Conservation (phyloP, 2,888 invertebrate species). For the Cistogaster globosa region DNA sequence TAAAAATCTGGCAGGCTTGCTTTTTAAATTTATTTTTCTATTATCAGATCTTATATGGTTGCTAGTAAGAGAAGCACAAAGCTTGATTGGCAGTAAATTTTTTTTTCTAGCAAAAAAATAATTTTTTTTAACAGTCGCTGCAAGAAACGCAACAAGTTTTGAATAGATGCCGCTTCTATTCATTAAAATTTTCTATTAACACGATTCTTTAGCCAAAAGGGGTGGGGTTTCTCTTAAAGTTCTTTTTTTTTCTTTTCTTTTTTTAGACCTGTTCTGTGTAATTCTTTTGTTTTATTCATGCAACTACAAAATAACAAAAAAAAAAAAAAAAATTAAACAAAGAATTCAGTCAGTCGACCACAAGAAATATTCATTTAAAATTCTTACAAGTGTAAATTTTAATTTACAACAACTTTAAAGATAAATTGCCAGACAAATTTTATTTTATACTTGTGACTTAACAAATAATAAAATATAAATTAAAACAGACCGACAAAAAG, state of each 20-base stretch:
- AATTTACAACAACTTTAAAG: constrained; percentile 23
- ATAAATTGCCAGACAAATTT: constrained; percentile 4
- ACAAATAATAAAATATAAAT: no score
- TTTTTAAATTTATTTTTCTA: no score
- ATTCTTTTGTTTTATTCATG: no score
- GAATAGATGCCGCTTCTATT: constrained; percentile 8
- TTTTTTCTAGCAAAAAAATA: no score
- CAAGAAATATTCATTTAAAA: constrained; percentile 69
- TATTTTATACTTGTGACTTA: no score
- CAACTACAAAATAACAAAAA: no score
- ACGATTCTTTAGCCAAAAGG: constrained; percentile 38
- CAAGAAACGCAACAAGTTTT: background rate
- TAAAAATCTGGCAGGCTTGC: no score
- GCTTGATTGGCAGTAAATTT: no score
- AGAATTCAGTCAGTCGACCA: constrained; percentile 60
- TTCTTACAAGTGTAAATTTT: constrained; percentile 63
- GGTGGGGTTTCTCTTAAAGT: background rate
- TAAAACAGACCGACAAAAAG: no score
- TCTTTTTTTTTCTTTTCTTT: constrained; percentile 31
- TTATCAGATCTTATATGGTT: no score
- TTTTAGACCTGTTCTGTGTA: constrained; percentile 12
- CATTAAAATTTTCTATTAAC: constrained; percentile 47
- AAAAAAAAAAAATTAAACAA: no score
- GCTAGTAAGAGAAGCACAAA: no score
- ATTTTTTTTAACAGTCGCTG: background rate